Base-by-base conservation (phyloP, 2,113 vertebrate genomes). In the Nansenia antarctica region DNA sequence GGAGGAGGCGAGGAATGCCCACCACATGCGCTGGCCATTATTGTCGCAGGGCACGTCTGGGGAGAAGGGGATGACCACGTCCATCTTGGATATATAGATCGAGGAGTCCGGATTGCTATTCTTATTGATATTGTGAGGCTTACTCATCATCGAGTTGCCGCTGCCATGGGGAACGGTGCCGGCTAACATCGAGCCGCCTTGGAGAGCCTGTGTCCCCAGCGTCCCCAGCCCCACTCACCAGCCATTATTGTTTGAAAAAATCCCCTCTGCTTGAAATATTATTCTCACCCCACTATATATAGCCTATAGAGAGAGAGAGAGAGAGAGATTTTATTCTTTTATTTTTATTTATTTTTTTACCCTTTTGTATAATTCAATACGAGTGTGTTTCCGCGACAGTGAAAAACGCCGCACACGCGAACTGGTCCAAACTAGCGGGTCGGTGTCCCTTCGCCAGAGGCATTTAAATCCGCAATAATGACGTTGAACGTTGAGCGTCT, bases 11-110 rank as follows among this genome's bases (percentile, higher is more conserved):
- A 99, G 94, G 91, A 95, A 96, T 89, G 93, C 95, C 98, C 98
- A 98, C 98, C 95, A 99, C 98, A 99, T 99, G 88, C 98, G 96
- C 93, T 94, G 96, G 79, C 97, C 96, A 86, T 96, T 95, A 91
- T 92, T 96, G 93, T 99, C 98, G 90, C 98, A 99, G 89, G 95
- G 95, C 91, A 98, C 96, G 89, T 99, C 96, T 84, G 95, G 92
- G 88, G 95, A 95, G 91, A 96, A 94, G 76, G 95, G 96, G 91
- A 99, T 98, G 93, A 98, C 95, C 88, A 99, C 93, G 92, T 94
- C 94, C 95, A 98, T 97, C 93, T 95, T 99, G 93, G 95, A 94
- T 87, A 96, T 94, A 80, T 91, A 89, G 90, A 95, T 91, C 86
- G 95, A 95, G 81, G 95, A 94, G 93, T 95, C 95, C 90, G 92